These are phyloP conservation scores for Orius laevigatus DNA, from an alignment of 1,140 invertebrate genomes.

Conservation along the genomic window DNA sequence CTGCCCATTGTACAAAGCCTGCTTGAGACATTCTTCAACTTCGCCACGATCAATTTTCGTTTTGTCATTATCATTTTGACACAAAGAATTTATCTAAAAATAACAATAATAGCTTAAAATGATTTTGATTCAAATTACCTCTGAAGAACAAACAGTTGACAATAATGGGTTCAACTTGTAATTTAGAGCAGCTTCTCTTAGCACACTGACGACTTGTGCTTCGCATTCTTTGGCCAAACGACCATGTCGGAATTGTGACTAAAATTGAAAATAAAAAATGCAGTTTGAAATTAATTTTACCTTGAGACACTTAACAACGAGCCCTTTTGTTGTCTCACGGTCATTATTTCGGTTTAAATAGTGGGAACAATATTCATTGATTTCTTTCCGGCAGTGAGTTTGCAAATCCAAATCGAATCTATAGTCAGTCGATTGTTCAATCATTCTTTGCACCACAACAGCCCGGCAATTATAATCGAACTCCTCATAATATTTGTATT, in stretches of 20 bases:
- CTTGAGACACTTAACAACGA: constrained; percentile 28
- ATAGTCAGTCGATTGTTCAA: constrained; percentile 83
- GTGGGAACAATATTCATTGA: constrained; percentile 47
- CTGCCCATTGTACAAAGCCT: constrained; percentile 49
- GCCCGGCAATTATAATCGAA: constrained; percentile 77
- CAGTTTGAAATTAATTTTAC: too few species aligned
- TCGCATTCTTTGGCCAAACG: constrained; percentile 60
- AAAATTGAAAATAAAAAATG: constrained; percentile 10
- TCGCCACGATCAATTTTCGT: constrained; percentile 38
- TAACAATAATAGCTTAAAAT: too few species aligned
- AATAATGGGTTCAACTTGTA: constrained; percentile 72
- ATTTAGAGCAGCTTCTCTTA: constrained; percentile 74
- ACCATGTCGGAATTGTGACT: constrained; percentile 56
- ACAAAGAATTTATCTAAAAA: constrained; percentile 30
- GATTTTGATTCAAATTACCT: constrained; percentile 26
- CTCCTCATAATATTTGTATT: constrained; percentile 55
- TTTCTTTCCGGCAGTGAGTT: constrained; percentile 58
- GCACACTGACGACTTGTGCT: constrained; percentile 58
- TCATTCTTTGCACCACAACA: constrained; percentile 74
- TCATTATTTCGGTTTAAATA: constrained; percentile 27
- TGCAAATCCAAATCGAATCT: constrained; percentile 78
- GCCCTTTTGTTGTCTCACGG: constrained; percentile 42
- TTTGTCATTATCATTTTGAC: constrained; percentile 30
- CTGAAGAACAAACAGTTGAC: constrained; percentile 48
- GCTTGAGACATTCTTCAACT: constrained; percentile 81